These are phyloP conservation scores for Callopanchax toddi DNA, from an alignment of 2,113 vertebrate genomes.

Conservation along the genomic window DNA sequence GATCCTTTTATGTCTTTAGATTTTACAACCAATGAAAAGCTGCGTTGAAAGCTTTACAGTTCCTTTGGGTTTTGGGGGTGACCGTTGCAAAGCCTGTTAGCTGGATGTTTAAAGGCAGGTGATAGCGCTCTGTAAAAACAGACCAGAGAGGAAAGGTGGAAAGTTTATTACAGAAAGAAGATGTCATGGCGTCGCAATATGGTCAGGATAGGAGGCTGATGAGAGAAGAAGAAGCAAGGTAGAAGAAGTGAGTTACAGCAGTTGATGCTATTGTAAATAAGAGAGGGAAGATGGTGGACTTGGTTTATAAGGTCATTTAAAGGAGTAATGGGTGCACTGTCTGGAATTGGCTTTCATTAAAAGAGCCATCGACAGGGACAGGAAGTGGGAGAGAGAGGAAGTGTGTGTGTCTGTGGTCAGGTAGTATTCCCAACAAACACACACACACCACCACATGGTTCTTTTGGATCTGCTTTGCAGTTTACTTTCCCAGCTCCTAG, in stretches of 20 bases:
- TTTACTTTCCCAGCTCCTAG: constrained; percentile 25
- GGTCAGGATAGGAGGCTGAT: constrained; percentile 38
- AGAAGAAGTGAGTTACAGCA: constrained; percentile 59
- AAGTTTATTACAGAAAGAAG: constrained; percentile 62
- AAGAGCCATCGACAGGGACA: constrained; percentile 60
- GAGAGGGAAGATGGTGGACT: constrained; percentile 54
- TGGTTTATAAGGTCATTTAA: constrained; percentile 79
- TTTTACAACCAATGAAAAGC: constrained; percentile 75
- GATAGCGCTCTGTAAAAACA: constrained; percentile 64
- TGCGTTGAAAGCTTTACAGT: constrained; percentile 70
- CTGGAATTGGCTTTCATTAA: constrained; percentile 76
- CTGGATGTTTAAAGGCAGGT: constrained; percentile 64
- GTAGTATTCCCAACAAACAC: constrained; percentile 22
- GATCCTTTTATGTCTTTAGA: constrained; percentile 65
- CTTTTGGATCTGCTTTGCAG: constrained; percentile 37
- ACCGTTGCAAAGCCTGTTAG: constrained; percentile 70
- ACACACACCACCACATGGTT: constrained; percentile 10
- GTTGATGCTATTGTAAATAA: constrained; percentile 69
- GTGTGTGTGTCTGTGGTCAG: constrained; percentile 23
- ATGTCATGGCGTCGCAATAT: constrained; percentile 50
- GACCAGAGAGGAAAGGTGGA: constrained; percentile 66
- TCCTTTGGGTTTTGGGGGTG: constrained; percentile 62
- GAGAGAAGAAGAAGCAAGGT: constrained; percentile 13
- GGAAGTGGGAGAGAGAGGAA: constrained; percentile 25
- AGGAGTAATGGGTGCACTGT: constrained; percentile 72